Base-by-base conservation (phyloP, 2,113 vertebrate genomes). In the Poeciliopsis retropinna region DNA sequence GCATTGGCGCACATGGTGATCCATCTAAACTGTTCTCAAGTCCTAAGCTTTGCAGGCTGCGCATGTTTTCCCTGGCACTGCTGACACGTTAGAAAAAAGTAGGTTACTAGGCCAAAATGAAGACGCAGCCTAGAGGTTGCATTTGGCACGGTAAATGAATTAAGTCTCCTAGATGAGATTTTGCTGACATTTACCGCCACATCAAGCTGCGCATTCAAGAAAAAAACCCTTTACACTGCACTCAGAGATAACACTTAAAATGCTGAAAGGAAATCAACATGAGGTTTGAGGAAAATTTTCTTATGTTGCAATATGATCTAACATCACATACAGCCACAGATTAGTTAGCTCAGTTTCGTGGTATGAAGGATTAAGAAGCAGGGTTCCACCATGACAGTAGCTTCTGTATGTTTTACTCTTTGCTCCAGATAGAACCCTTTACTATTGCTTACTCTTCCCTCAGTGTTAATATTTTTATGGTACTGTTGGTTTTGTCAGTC, bases 41-140 rank as follows among this genome's bases (percentile, higher is more conserved):
- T 37, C 75, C 37, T 83, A 57, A 74, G 62, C 75, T 81, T 47
- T 64, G 67, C 72, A 74, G 47, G 67, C 51, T 71, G 54, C 68
- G 22, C 19, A 61, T 47, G 19, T 73, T 67, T 72, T 70, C 17
- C 61, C 75, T 70, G 66, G 62, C 70, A 77, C 70, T 79, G 86
- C 76, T 87, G 86, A 89, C 44, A 28, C 62, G 65, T 77, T 61
- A 65, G 61, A 25, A 86, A 41, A 85, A 77, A 72, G 57, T n/a
- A 72, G 70, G 70, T 41, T 47, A 67, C 65, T 57, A 34, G 68
- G 51, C 57, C 25, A 25, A 76, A 80, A 84, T 78, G 34, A 79
- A 75, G 70, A 63, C 2, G 3, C 31, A 67, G 73, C 73, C 64
- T n/a, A 1, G 30, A 79, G 70, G 51, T 66, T 77, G 61, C 64